Base-by-base conservation (phyloP, 2,888 invertebrate species). In the Melieria omissa region DNA sequence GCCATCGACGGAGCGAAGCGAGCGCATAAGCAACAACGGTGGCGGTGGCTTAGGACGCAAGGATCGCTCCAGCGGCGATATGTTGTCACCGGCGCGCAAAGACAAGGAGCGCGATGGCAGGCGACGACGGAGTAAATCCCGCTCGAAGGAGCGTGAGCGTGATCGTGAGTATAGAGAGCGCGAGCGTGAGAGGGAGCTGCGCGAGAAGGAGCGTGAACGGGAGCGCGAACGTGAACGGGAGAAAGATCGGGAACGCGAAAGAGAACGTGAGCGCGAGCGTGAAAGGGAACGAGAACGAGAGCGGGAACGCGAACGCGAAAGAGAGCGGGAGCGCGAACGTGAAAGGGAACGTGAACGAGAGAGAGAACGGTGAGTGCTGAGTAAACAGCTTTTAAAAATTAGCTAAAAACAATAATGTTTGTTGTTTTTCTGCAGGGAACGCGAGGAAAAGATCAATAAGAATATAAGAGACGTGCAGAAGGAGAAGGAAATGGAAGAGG, bases 401-500 rank as follows among this genome's bases (percentile, higher is more conserved):
- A 12, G 61, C 16, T 60, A 62, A 47, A 10, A 47, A 7, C 16
- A 9, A n/a, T 57, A 46, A 57, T 54, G 16, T 41, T 52, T 10
- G 54, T n/a, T 47, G 12, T 66, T 8, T 29, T 54, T 58, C 66
- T 70, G 52, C n/a, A 84, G 88, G 61, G 86, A 86, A 65, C 77
- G 89, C 0, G 90, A 90, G 58, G 80, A 85, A 85, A 85, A 89
- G 88, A 76, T 84, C 79, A 89, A 85, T 81, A 90, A 86, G 88
- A 91, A 87, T 86, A 88, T 86, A 74, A 87, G 83, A 9, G 94
- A 94, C 83, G 88, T 93, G 74, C 88, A 93, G 70, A 89, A 91
- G 2, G 94, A 94, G 81, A 92, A 93, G 80, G 95, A 95, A 88
- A 91, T 96, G 78, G 97, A 97, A 84, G 98, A 98, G 82, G 98